Evolutionary conservation across 1,140 invertebrate species (phyloP), one percentile per base, ranked within the genome.

Genomic region (Meloidogyne hapla): DNA sequence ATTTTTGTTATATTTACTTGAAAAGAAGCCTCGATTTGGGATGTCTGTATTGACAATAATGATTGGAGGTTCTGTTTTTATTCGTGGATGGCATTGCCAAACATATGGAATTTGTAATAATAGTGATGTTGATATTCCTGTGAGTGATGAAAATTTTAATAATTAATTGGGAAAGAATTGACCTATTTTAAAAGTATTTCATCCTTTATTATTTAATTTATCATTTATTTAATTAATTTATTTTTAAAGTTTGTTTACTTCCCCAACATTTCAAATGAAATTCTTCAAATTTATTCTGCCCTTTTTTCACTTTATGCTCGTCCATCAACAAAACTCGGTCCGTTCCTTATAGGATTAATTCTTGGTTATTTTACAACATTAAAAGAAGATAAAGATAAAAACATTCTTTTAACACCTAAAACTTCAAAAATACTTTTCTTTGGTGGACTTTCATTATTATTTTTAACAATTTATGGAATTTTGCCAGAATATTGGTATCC

Each of bases 401-500:
- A 56, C 18, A n/a, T 56, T n/a, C n/a, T 56, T n/a, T 56, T 56
- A 56, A 56, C 18, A 21, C 3, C n/a, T n/a, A 56, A 56, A 56
- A 23, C 42, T 33, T 63, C 56, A 33, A 67, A 75, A 67, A 26
- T n/a, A 15, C 15, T 80, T 25, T 77, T 81, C 69, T 66, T 25
- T 23, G 18, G 38, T 3, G 76, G 68, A 18, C n/a, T 82, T 23
- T 56, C 65, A n/a, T 26, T 79, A 13, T 65, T 73, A 13, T 61
- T 85, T 23, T 56, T 65, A 25, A 75, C 75, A 33, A 81, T 85
- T 48, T 85, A 87, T 68, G 84, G 77, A 12, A 86, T 86, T 65
- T 80, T 86, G 15, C 84, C 84, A 1, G 81, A 86, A 64, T 86
- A 86, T 76, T 86, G 84, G 84, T 81, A 81, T n/a, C 85, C 85